Conservation (phyloP, 2,113 vertebrate species). For the Lycaon pictus region DNA sequence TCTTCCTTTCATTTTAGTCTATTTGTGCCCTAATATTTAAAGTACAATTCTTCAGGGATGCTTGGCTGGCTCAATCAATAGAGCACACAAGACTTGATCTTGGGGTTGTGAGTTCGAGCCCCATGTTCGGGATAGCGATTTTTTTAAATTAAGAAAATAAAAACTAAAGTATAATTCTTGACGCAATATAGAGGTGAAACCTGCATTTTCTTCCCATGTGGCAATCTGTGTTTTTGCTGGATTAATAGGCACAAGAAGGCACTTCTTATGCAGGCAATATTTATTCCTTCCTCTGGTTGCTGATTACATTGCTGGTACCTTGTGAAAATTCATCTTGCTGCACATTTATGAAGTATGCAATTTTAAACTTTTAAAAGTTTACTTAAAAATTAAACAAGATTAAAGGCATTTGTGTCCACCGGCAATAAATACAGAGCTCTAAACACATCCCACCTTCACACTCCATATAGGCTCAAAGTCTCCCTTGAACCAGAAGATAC, state of each 20-base stretch:
- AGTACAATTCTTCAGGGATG: not conserved
- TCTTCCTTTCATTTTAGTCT: not conserved
- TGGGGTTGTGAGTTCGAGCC: not conserved
- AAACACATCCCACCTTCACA: not conserved
- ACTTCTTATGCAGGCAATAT: not conserved
- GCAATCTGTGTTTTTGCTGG: not conserved
- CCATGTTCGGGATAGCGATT: not conserved
- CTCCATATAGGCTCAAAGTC: too few species aligned
- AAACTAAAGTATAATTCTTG: not conserved
- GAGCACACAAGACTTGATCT: not conserved
- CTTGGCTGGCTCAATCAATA: not conserved
- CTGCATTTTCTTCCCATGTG: not conserved
- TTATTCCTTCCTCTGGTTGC: not conserved
- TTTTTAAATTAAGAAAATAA: not conserved
- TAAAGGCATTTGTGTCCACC: not conserved
- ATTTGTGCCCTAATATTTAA: not conserved
- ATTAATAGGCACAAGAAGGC: not conserved
- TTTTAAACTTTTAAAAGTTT: constrained; percentile 9
- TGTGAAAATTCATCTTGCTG: not conserved
- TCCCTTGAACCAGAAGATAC: not conserved
- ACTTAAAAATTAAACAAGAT: not conserved
- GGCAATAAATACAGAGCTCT: not conserved
- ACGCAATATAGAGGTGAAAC: not conserved
- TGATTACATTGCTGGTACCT: not conserved
- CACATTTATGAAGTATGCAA: not conserved